phyloP scores from a whole-genome alignment of 2,113 vertebrate genomes.

The Albula goreensis region DNA sequence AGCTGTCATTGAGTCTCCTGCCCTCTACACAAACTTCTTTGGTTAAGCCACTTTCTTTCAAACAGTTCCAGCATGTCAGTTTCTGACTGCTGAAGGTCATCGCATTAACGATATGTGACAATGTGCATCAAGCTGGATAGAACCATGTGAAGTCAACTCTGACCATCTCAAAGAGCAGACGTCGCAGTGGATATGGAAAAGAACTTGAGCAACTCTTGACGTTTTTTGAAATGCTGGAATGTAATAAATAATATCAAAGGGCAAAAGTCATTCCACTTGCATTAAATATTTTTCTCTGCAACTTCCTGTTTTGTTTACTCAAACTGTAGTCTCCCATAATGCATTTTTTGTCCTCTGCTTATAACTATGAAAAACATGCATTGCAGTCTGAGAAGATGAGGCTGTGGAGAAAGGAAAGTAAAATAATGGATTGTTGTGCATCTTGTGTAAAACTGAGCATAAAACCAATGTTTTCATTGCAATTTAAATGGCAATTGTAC shows the following conservation, averaged over 20 bases:
- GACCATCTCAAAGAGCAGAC: background rate
- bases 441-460: no score
- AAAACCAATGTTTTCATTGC: no score
- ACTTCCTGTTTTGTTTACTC: no score
- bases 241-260: background rate
- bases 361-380: no score
- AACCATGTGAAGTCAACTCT: background rate
- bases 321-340: no score
- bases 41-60: constrained; percentile 5
- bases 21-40: background rate
- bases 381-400: no score
- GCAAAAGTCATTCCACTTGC: background rate
- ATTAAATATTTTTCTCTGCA: no score
- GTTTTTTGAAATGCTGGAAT: no score
- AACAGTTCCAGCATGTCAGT: background rate
- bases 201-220: background rate
- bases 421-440: no score
- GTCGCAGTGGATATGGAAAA: background rate
- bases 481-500: no score
- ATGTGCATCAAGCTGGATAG: background rate
- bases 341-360: no score
- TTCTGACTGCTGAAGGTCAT: background rate
- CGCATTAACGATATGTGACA: background rate
- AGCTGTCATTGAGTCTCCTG: constrained; percentile 11
- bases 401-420: no score